These are phyloP conservation scores for Heptranchias perlo DNA, from an alignment of 2,113 vertebrate species.

Conservation along the genomic window DNA sequence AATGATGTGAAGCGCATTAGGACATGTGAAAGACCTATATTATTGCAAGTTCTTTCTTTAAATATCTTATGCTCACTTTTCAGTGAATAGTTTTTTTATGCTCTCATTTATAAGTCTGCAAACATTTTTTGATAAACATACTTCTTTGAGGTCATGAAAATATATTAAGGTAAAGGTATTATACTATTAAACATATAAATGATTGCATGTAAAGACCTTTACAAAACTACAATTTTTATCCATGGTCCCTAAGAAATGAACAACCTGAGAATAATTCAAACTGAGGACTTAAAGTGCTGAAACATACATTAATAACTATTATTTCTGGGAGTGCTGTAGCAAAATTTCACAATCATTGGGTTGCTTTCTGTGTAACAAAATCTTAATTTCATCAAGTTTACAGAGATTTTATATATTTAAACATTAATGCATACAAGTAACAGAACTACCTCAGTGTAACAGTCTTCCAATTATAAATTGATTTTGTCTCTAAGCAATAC, in stretches of 20 bases:
- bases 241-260: neutral
- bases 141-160: neutral
- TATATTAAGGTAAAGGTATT: neutral
- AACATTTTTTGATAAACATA: neutral
- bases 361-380: neutral
- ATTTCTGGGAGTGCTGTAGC: neutral
- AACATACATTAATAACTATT: neutral
- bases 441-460: neutral
- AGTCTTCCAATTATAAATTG: neutral
- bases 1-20: neutral
- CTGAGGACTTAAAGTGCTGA: neutral
- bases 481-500: neutral
- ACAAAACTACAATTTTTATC: neutral
- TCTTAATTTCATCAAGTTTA: neutral
- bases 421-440: neutral
- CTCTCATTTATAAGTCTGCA: neutral
- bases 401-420: neutral
- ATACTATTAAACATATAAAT: neutral
- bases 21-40: neutral
- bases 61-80: neutral
- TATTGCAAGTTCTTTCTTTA: neutral
- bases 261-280: neutral
- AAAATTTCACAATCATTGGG: neutral
- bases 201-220: neutral
- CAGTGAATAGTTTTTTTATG: neutral